Base-by-base conservation (phyloP, 2,797 vertebrate species). In the Thaleichthys pacificus region DNA sequence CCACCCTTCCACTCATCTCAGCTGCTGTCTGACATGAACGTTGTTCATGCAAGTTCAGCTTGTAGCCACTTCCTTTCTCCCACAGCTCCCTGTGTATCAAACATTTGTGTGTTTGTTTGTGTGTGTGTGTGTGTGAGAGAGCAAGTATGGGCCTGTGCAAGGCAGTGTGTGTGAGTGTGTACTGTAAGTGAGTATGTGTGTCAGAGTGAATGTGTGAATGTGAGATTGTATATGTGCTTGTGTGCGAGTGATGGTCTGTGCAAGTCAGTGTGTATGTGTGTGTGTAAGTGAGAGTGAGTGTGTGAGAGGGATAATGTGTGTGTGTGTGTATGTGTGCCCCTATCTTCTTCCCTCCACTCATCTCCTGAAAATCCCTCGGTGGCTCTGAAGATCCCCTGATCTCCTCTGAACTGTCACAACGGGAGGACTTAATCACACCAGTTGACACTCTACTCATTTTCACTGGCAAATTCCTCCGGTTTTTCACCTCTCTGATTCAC, bases 31-130 rank as follows among this genome's bases (percentile, higher is more conserved):
- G 57, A 66, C 74, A 32, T 1, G 17, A 70, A 70, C 28, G 77
- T 86, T 84, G 85, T 88, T 86, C 30, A 49, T 66, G 77, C 69
- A 12, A 28, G 81, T 66, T 71, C 5, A 21, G 65, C 71, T 24
- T 21, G 0, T 56, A 35, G 47, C 1, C 0, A 38, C 71, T 80
- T 83, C 76, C 83, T 82, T 81, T 82, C 80, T 85, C 71, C 68
- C 72, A 0, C 1, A 70, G 30, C 68, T 70, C 35, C 24, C 42
- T 22, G 49, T 30, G 60, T 30, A 3, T 30, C 24, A 22, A 14
- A n/a, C 28, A 3, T 26, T 26, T 26, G 26, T 24, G 22, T 24
- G 26, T 26, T 26, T 26, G 2, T 26, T 3, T 26, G 11, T 51
- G 3, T 51, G 14, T 51, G 49, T 51, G 19, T 58, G 57, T n/a